Conservation (phyloP, 2,888 invertebrate species). For the Abrostola tripartita region DNA sequence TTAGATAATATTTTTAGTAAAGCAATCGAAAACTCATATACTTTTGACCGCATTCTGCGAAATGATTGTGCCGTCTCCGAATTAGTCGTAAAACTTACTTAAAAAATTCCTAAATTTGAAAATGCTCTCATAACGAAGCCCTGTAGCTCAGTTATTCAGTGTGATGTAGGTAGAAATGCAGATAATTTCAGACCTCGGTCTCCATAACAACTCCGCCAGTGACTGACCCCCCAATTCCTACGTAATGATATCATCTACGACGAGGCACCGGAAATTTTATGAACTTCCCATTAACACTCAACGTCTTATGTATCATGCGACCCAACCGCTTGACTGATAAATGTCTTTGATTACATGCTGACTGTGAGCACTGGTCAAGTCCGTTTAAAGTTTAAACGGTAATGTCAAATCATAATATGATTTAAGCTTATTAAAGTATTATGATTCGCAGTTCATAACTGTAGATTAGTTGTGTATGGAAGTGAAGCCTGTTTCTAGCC, state of each 20-base stretch:
- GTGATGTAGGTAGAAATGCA: not conserved
- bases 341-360: constrained; percentile 36
- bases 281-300: constrained; percentile 63
- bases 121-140: no score
- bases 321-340: constrained; percentile 32
- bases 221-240: constrained; percentile 56
- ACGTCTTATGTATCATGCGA: constrained; percentile 46
- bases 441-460: no score
- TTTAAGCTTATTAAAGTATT: not conserved
- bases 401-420: not conserved
- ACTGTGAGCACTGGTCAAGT: constrained; percentile 15
- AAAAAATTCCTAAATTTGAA: no score
- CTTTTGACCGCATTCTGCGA: no score
- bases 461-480: not conserved
- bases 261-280: constrained; percentile 62
- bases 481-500: not conserved
- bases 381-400: constrained; percentile 10
- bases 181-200: constrained; percentile 48
- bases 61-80: no score
- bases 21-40: no score
- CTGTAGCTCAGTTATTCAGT: no score
- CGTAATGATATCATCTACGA: constrained; percentile 63
- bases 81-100: no score
- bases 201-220: constrained; percentile 36
- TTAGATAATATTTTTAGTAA: no score